Evolutionary conservation across 2,797 vertebrate species (phyloP).

Genomic region (Labroides dimidiatus): DNA sequence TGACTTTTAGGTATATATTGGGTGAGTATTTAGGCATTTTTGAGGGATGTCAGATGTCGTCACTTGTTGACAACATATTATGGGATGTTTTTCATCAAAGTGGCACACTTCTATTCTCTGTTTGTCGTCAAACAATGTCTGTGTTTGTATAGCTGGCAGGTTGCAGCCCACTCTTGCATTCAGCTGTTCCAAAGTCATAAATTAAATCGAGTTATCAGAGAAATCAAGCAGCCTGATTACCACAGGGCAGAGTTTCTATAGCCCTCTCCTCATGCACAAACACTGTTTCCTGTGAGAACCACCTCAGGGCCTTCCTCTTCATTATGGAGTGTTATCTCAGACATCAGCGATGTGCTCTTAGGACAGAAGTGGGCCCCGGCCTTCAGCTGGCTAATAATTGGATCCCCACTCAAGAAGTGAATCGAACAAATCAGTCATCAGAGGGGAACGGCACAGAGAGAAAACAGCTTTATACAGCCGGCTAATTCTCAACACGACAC

Average conservation of each 20-base stretch:
- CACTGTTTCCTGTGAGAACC: slow-evolving; percentile 28
- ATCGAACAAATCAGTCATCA: slow-evolving; percentile 27
- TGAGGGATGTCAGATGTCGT: no score
- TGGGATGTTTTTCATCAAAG: no score
- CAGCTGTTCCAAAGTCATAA: neutral
- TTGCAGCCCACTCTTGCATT: neutral
- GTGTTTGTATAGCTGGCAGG: neutral
- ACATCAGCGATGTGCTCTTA: slow-evolving; percentile 52
- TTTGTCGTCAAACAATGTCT: neutral
- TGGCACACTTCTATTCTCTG: no score
- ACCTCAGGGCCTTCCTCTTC: slow-evolving; percentile 42
- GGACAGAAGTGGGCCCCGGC: slow-evolving; percentile 42
- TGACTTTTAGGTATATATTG: no score
- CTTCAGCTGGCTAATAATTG: slow-evolving; percentile 52
- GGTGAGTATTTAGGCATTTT: no score
- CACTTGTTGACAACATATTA: no score
- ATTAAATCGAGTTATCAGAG: slow-evolving; percentile 12
- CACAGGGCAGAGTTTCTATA: slow-evolving; percentile 23
- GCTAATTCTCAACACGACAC: slow-evolving; percentile 3
- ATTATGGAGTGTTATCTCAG: slow-evolving; percentile 58
- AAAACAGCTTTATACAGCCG: slow-evolving; percentile 26
- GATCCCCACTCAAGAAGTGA: slow-evolving; percentile 34
- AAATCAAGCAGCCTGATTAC: slow-evolving; percentile 32
- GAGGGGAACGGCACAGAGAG: slow-evolving; percentile 15
- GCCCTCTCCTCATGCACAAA: slow-evolving; percentile 22